Evolutionary conservation across 1,140 invertebrate species (phyloP).

Genomic region (Drosophila simulans): DNA sequence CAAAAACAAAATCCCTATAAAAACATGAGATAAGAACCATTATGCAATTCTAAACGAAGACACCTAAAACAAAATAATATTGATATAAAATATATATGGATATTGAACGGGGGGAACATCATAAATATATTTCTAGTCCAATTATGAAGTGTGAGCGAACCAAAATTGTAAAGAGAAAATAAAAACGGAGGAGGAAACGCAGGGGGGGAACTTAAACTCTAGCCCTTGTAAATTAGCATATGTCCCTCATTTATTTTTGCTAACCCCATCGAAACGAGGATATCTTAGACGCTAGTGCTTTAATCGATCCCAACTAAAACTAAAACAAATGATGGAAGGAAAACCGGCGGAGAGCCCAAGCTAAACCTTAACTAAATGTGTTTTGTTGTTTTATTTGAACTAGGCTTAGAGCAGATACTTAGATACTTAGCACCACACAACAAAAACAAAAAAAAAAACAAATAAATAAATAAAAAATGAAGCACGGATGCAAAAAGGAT

Average conservation of each 20-base stretch:
- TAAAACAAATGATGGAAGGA: background rate
- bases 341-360: slow-evolving; percentile 1
- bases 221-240: slow-evolving; percentile 25
- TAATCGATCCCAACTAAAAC: slow-evolving; percentile 38
- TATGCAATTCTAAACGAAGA: slow-evolving; percentile 40
- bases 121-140: slow-evolving; percentile 75
- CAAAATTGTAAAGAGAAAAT: slow-evolving; percentile 62
- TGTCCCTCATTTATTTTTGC: slow-evolving; percentile 48
- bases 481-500: background rate
- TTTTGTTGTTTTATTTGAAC: slow-evolving; percentile 54
- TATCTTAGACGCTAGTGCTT: slow-evolving; percentile 61
- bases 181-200: background rate
- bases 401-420: slow-evolving; percentile 52
- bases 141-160: slow-evolving; percentile 62
- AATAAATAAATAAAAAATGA: slow-evolving; percentile 2
- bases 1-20: background rate
- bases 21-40: slow-evolving; percentile 19
- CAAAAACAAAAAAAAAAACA: slow-evolving; percentile 12
- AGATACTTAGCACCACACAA: slow-evolving; percentile 41
- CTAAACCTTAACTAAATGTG: slow-evolving; percentile 42
- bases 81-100: slow-evolving; percentile 18
- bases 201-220: slow-evolving; percentile 1
- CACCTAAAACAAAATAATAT: slow-evolving; percentile 6
- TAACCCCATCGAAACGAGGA: slow-evolving; percentile 35
- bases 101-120: slow-evolving; percentile 20